Percentiles rank a stretch among this genome's conserved stretches.
Evolutionary conservation across 2,888 invertebrate genomes (phyloP).

Genomic region (Plebejus argus): DNA sequence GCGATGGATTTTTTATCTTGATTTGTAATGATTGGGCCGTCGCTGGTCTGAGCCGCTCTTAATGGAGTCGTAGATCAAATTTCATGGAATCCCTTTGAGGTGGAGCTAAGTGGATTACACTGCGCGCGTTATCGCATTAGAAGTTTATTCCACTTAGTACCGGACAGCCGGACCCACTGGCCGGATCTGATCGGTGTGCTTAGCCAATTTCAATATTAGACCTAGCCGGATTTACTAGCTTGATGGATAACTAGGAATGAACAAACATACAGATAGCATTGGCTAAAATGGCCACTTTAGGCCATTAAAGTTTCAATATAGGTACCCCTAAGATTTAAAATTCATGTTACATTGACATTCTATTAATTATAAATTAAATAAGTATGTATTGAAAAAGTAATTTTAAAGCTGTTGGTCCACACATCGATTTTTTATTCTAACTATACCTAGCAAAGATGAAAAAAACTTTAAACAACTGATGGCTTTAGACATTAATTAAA

Average conservation of each 20-base stretch:
- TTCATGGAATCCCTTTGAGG: conserved; percentile 18
- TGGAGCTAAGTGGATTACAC: conserved; percentile 25
- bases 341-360: too few species aligned
- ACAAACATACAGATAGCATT: neutral
- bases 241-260: neutral
- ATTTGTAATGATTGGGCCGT: neutral
- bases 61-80: conserved; percentile 25
- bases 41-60: neutral
- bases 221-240: neutral
- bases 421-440: too few species aligned
- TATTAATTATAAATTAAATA: too few species aligned
- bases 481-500: too few species aligned
- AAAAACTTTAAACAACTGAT: too few species aligned
- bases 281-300: neutral
- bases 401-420: too few species aligned
- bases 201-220: neutral
- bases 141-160: conserved; percentile 24
- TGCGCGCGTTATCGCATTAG: conserved; percentile 10
- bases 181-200: neutral
- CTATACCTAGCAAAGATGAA: too few species aligned
- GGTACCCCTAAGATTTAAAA: neutral
- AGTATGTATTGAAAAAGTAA: too few species aligned
- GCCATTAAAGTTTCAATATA: neutral
- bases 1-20: neutral
- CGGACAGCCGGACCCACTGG: neutral